phyloP scores from a whole-genome alignment of 2,113 vertebrate genomes.

The Tachysurus fulvidraco region DNA sequence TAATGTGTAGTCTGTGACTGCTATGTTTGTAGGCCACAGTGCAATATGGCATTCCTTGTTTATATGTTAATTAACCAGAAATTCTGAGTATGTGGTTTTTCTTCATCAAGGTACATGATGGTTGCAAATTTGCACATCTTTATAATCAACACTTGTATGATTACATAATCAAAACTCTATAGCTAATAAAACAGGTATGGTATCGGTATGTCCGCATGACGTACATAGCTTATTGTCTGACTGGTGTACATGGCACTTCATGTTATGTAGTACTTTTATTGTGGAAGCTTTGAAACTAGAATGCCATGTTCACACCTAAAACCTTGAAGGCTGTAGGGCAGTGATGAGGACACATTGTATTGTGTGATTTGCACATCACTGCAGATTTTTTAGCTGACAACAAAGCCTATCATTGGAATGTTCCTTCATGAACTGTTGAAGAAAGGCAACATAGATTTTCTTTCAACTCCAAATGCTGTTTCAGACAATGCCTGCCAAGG shows the following conservation, averaged over 20 bases:
- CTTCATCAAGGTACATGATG: no score
- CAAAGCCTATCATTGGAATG: conserved; percentile 8
- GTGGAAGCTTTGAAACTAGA: background rate
- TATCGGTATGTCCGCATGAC: background rate
- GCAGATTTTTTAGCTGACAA: background rate
- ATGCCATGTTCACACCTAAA: background rate
- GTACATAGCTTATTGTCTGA: background rate
- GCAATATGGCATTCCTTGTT: no score
- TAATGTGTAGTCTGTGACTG: no score
- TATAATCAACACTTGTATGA: no score
- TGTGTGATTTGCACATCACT: background rate
- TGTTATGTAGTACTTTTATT: background rate
- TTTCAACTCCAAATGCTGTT: conserved; percentile 11
- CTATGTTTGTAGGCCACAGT: no score
- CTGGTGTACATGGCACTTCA: background rate
- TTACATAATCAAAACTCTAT: background rate
- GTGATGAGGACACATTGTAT: background rate
- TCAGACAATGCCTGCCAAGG: conserved; percentile 4
- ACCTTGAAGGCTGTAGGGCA: conserved; percentile 11
- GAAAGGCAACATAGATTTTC: conserved; percentile 1
- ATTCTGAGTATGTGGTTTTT: no score
- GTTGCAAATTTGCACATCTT: no score
- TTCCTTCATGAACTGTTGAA: background rate
- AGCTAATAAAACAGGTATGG: background rate
- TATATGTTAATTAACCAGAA: no score